Percentiles rank a stretch among this genome's conserved stretches.
Conservation (phyloP, 2,888 invertebrate genomes). For the Agriopis leucophaearia region DNA sequence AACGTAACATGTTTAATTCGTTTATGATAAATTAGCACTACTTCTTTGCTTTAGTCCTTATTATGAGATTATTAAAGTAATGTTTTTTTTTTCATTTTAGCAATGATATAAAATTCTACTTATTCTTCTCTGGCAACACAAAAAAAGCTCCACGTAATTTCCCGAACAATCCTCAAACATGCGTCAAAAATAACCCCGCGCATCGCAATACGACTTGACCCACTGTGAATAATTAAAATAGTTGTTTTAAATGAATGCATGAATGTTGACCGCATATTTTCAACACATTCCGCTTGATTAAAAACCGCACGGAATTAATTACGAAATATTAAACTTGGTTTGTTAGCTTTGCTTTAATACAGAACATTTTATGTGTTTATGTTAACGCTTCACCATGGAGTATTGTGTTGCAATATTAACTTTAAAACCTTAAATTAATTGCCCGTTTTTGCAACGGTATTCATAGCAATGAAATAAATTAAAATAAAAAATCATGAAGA, state of each 20-base stretch:
- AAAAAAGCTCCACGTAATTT: slow-evolving; percentile 1
- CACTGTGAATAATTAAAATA: slow-evolving; percentile 72
- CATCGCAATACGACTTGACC: slow-evolving; percentile 56
- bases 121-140: not conserved
- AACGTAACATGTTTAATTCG: too few species aligned
- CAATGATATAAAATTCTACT: too few species aligned
- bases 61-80: too few species aligned
- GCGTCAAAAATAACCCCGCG: slow-evolving; percentile 54
- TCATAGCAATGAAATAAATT: too few species aligned
- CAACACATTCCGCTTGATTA: slow-evolving; percentile 66
- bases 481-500: too few species aligned
- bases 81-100: too few species aligned
- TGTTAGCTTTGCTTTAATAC: slow-evolving; percentile 22
- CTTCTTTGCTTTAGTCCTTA: too few species aligned
- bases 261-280: slow-evolving; percentile 69
- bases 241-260: slow-evolving; percentile 66
- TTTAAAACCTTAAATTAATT: not conserved
- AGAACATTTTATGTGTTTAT: slow-evolving; percentile 27
- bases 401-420: slow-evolving; percentile 8
- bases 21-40: too few species aligned
- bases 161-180: slow-evolving; percentile 25
- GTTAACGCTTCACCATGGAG: slow-evolving; percentile 14
- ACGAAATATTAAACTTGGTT: slow-evolving; percentile 45
- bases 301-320: slow-evolving; percentile 64
- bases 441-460: not conserved